phyloP scores from a whole-genome alignment of 2,888 invertebrate genomes.

The Agrenia bidenticulata region DNA sequence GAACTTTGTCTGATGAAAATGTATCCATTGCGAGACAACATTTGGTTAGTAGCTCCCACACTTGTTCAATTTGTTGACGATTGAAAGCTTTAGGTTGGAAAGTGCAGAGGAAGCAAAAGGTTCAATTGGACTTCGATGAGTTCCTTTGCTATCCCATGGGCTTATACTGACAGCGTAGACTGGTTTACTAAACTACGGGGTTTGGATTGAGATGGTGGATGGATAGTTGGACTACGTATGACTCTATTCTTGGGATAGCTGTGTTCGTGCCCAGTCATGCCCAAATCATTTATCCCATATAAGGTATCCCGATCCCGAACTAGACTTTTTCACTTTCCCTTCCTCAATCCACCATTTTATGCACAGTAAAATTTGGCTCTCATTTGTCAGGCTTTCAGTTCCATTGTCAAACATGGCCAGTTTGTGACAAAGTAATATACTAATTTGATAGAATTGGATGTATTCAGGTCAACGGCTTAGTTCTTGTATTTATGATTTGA shows the following conservation, averaged over 20 bases:
- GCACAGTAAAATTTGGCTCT: too few species aligned
- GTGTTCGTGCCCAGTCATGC: neutral
- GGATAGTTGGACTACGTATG: neutral
- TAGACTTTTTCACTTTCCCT: too few species aligned
- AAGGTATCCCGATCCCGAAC: too few species aligned
- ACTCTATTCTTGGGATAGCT: too few species aligned
- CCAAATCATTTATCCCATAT: too few species aligned
- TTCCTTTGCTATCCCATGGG: neutral
- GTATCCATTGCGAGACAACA: neutral
- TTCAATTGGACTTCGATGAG: neutral
- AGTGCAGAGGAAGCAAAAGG: neutral
- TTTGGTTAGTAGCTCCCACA: constrained; percentile 7
- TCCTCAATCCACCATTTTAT: too few species aligned
- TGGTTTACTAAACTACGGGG: neutral
- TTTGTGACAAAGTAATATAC: too few species aligned
- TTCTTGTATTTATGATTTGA: too few species aligned
- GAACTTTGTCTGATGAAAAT: neutral
- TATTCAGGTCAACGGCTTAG: too few species aligned
- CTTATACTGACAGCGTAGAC: neutral
- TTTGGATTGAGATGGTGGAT: neutral
- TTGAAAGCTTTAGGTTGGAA: neutral
- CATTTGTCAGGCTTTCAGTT: too few species aligned
- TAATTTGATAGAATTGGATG: too few species aligned
- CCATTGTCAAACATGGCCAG: too few species aligned
- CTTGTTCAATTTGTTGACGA: constrained; percentile 3